phyloP scores from a whole-genome alignment of 2,113 vertebrate species.

The Girardinichthys multiradiatus region DNA sequence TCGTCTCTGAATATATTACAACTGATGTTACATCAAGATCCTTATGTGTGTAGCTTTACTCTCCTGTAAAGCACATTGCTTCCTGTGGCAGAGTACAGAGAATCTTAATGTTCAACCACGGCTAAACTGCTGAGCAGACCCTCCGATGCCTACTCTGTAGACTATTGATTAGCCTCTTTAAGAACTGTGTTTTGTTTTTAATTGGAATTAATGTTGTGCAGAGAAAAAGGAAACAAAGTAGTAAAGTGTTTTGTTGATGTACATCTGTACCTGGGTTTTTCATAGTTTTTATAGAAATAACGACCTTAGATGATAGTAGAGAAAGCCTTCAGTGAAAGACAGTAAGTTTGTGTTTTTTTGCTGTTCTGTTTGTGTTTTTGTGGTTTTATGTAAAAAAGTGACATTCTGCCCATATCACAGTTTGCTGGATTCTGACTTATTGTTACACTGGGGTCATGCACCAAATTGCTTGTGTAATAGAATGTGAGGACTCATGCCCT shows the following conservation, averaged over 20 bases:
- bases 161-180: slow-evolving; percentile 44
- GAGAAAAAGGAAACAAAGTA: slow-evolving; percentile 5
- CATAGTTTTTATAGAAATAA: slow-evolving; percentile 15
- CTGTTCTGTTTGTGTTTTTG: slow-evolving; percentile 7
- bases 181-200: slow-evolving; percentile 36
- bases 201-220: slow-evolving; percentile 19
- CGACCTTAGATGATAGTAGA: slow-evolving; percentile 35
- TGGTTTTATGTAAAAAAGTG: slow-evolving; percentile 14
- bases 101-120: background rate
- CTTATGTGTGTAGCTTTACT: slow-evolving; percentile 8
- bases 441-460: slow-evolving; percentile 12
- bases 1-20: background rate
- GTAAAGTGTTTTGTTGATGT: slow-evolving; percentile 22
- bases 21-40: slow-evolving; percentile 11
- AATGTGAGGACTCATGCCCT: slow-evolving; percentile 18
- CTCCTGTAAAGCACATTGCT: background rate
- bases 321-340: slow-evolving; percentile 33
- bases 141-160: slow-evolving; percentile 18
- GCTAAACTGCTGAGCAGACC: slow-evolving; percentile 29
- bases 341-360: slow-evolving; percentile 10
- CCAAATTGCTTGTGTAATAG: slow-evolving; percentile 15
- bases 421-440: slow-evolving; percentile 6
- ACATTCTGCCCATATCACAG: slow-evolving; percentile 4
- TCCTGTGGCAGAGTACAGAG: background rate
- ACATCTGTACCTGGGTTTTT: slow-evolving; percentile 9